Base-by-base conservation (phyloP, 2,888 invertebrate genomes). In the Caenorhabditis sp. region DNA sequence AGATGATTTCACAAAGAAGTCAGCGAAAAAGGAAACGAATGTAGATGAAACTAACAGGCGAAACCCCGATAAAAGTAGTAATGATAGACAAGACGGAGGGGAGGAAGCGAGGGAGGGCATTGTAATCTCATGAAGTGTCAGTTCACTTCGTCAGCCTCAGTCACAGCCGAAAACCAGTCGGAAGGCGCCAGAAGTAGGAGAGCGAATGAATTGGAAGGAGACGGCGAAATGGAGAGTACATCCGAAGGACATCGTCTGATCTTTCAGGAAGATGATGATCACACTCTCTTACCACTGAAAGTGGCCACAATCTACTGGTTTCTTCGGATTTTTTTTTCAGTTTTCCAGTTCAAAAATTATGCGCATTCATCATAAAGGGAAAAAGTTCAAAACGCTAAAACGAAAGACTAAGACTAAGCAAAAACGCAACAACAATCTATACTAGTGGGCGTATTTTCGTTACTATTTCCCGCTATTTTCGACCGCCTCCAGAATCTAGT, bases 61-160 rank as follows among this genome's bases (percentile, higher is more conserved):
- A 56, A 66, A 56, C 48, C 26, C 32, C 53, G 56, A 56, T 56
- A 48, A 56, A 52, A 56, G 41, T 66, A 66, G 48, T 48, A 37
- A 58, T n/a, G 30, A 35, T 46, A 68, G 35, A 55, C 43, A 46
- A 32, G 27, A 55, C 8, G 66, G 48, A 58, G 48, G 56, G 48
- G 55, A 65, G 26, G 22, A 22, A 17, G 4, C 41, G 62, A 41
- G n/a, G 58, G 43, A 45, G 13, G 13, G 45, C 9, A 68, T 68
- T 50, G 68, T 52, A 58, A 68, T 68, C 56, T 59, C 45, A 46
- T 39, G 41, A 48, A 66, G 41, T 58, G 66, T 41, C 27, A 70
- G 37, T 58, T 59, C 59, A 37, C 43, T 52, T 50, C 43, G 59
- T 24, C 53, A 70, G 26, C 32, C 48, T 30, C 55, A 55, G 26